Base-by-base conservation (phyloP, 2,113 vertebrate genomes). In the Plecturocebus donacophilus region DNA sequence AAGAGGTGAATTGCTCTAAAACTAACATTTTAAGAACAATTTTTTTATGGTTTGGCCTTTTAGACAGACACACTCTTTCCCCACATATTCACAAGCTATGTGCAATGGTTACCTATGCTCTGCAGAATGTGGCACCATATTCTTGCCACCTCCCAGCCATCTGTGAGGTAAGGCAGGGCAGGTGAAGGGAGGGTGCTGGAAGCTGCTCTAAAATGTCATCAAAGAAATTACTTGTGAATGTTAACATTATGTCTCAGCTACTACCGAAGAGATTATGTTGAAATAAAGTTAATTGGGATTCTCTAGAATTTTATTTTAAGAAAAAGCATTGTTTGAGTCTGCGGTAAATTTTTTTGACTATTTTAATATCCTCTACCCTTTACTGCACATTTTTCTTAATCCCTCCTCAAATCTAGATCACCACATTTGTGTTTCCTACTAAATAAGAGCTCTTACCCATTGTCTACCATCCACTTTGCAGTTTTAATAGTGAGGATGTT, bases 81-180 rank as follows among this genome's bases (percentile, higher is more conserved):
- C 25, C 3, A 30, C 5, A 42, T n/a, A 88, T 5, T 82, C 19
- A 13, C 11, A 94, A 92, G 9, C 35, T 54, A 42, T 8, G 21
- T n/a, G 9, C 6, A 25, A 0, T 77, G 38, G 7, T 56, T 47
- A 42, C 8, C 5, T 47, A 21, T 21, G 80, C 3, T 64, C 21
- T 25, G 8, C 4, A 88, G 49, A 8, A 32, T 10, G 64, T 58
- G 5, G 38, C 17, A 66, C 2, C 9, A 32, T 49, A 25, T 11
- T 54, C 17, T 47, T 4, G 11, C 5, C 11, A 21, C 38, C n/a
- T 64, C 0, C 3, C 3, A 0, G 3, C 6, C 11, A 42, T 54
- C 8, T 47, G 10, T 52, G n/a, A 25, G 7, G 0, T 68, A 14
- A 85, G 3, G 1, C 45, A 17, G n/a, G 2, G 4, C 1, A 91